These are phyloP conservation scores for Pseudotriccus pelzelni DNA, from an alignment of 2,797 vertebrate genomes.

Conservation along the genomic window DNA sequence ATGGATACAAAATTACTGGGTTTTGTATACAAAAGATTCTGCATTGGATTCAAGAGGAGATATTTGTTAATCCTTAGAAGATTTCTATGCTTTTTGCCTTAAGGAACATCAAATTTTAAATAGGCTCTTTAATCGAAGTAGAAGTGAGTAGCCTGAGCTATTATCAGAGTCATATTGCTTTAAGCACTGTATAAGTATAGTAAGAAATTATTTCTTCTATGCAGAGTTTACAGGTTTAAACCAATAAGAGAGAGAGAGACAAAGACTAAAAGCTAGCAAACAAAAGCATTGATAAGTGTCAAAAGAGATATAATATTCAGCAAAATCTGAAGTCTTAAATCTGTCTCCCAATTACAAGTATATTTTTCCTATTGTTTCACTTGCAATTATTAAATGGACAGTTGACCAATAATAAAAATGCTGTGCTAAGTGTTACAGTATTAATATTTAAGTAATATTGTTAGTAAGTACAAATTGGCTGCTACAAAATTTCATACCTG, in stretches of 20 bases:
- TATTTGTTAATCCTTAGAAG: background rate
- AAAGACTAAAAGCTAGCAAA: background rate
- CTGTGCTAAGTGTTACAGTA: background rate
- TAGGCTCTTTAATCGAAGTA: background rate
- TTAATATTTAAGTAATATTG: background rate
- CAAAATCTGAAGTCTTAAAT: background rate
- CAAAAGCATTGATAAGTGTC: background rate
- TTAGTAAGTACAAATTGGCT: background rate
- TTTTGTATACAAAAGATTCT: background rate
- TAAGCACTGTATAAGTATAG: background rate
- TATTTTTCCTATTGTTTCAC: background rate
- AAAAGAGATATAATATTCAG: background rate
- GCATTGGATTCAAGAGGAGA: background rate
- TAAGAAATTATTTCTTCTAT: background rate
- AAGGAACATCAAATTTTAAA: background rate
- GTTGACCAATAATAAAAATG: background rate
- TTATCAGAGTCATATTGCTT: background rate
- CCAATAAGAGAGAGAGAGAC: background rate
- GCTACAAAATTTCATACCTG: background rate
- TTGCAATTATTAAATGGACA: background rate
- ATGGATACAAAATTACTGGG: background rate
- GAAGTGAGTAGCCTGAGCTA: background rate
- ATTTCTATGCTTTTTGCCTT: background rate
- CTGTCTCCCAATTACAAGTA: background rate
- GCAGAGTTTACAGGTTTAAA: background rate